These are phyloP conservation scores for Chymomyza caudatula DNA, from an alignment of 2,888 invertebrate species.

Conservation along the genomic window DNA sequence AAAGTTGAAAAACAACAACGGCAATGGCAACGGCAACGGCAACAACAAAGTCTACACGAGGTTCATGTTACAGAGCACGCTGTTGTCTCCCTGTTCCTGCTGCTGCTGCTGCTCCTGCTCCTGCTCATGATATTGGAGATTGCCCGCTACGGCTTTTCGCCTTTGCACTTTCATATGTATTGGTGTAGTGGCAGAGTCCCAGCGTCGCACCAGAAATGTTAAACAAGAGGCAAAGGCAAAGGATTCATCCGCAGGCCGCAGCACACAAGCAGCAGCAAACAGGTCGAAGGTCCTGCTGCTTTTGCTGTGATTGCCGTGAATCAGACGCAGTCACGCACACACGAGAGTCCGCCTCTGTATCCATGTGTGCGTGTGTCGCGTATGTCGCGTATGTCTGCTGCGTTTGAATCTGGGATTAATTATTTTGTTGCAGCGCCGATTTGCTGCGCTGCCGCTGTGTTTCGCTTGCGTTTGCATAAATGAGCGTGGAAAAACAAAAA, in stretches of 20 bases:
- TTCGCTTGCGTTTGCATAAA: slow-evolving; percentile 12
- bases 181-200: not conserved
- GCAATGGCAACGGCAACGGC: not conserved
- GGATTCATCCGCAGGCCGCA: not conserved
- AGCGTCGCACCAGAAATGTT: no score
- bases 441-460: slow-evolving; percentile 9
- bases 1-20: not conserved
- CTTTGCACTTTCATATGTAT: not conserved
- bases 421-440: slow-evolving; percentile 25
- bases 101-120: not conserved
- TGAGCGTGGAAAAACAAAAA: slow-evolving; percentile 13
- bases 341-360: not conserved
- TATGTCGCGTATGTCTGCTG: slow-evolving; percentile 9
- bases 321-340: not conserved
- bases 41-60: not conserved
- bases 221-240: no score
- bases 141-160: not conserved
- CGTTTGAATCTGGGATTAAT: slow-evolving; percentile 32
- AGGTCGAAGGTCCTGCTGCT: slow-evolving; percentile 5
- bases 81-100: not conserved
- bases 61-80: slow-evolving; percentile 1
- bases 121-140: not conserved
- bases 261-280: slow-evolving; percentile 25
- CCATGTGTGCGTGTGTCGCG: slow-evolving; percentile 13
- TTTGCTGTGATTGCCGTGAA: not conserved